Evolutionary conservation across 1,140 invertebrate species (phyloP), one percentile per base, ranked within the genome.

Genomic region (Zaprionus camerounensis): DNA sequence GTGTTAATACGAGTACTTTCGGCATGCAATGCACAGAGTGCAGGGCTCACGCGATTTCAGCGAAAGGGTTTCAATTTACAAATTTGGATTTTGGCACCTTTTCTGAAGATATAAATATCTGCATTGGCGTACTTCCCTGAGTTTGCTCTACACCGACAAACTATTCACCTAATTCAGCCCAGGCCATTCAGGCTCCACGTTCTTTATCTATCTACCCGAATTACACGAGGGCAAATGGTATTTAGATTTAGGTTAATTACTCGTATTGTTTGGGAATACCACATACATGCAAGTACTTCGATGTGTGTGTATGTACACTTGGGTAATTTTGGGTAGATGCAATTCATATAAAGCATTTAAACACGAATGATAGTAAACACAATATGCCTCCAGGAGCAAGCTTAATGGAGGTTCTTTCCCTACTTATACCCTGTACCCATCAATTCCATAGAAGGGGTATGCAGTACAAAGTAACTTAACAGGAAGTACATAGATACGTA

Each of bases 191-290:
- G 57, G 61, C 26, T 24, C 9, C 57, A 70, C 59, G 58, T 66
- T 66, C 17, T 36, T 62, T 74, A 74, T 69, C 72, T 71, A 53
- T 46, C 49, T 58, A 34, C 26, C 36, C 46, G 17, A 71, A 71
- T 55, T 59, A 76, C 73, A 76, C 46, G 73, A 61, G 71, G 59
- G 17, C 44, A 13, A 76, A 65, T 4, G 36, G n/a, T 41, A 72
- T 76, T 76, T 72, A 62, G 70, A 77, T 77, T 74, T 77, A 74
- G 75, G 75, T 77, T 77, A 77, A 74, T 77, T 74, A 71, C 75
- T 53, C 44, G 51, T 62, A 62, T 57, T 68, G 63, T 73, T 74
- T 74, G 58, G 36, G 26, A 51, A 44, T 61, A 55, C 53, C 56
- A 59, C 46, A 36, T 31, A 59, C 41, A 5, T 28, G 36, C 31